These are phyloP conservation scores for Carlito syrichta DNA, from an alignment of 2,113 vertebrate genomes.

Conservation along the genomic window DNA sequence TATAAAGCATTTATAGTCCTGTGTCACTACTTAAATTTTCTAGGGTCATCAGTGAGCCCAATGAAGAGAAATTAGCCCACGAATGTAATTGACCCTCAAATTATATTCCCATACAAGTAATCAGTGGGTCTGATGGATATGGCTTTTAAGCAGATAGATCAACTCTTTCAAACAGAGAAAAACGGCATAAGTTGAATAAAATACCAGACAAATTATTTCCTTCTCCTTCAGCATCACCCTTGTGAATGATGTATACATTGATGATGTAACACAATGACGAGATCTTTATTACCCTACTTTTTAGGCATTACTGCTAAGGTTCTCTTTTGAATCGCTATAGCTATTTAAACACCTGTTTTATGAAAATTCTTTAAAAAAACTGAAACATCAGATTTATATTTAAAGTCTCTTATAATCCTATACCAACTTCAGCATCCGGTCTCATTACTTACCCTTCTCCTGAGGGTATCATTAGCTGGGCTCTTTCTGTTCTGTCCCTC, in stretches of 20 bases:
- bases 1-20: conserved; percentile 19
- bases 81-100: conserved; percentile 31
- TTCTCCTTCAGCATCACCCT: not conserved
- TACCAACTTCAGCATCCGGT: not conserved
- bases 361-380: not conserved
- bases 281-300: not conserved
- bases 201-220: not conserved
- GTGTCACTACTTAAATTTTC: conserved; percentile 27
- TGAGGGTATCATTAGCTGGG: not conserved
- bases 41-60: not conserved
- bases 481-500: not conserved
- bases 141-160: not conserved
- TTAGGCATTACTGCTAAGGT: not conserved
- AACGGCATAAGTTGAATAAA: conserved; percentile 35
- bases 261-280: not conserved
- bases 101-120: conserved; percentile 34
- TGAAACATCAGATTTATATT: not conserved
- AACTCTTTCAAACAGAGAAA: not conserved
- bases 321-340: not conserved
- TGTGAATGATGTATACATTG: not conserved
- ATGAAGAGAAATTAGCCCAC: conserved; percentile 54
- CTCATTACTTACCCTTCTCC: not conserved
- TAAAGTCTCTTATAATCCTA: not conserved
- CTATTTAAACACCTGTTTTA: not conserved
- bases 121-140: conserved; percentile 1